Percentiles rank a stretch among this genome's conserved stretches.
These are phyloP conservation scores for Hofmannophila pseudospretella DNA, from an alignment of 2,888 invertebrate genomes.

Conservation along the genomic window DNA sequence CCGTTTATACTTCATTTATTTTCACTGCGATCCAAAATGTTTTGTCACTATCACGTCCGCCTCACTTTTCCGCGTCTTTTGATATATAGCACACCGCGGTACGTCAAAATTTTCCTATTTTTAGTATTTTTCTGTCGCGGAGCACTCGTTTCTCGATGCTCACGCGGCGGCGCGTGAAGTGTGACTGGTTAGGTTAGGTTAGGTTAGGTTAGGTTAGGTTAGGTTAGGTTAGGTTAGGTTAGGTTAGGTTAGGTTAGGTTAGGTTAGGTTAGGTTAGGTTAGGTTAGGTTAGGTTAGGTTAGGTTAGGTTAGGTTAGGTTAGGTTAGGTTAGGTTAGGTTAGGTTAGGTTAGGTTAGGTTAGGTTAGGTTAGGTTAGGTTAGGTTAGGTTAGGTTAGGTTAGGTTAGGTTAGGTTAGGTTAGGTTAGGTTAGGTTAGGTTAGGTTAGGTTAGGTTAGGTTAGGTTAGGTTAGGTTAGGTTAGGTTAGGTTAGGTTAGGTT, in stretches of 20 bases:
- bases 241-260: constrained; percentile 18
- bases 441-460: constrained; percentile 19
- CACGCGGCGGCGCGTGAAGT: no score
- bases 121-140: no score
- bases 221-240: constrained; percentile 18
- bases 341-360: constrained; percentile 16
- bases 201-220: constrained; percentile 17
- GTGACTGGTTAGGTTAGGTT: constrained; percentile 17
- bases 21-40: no score
- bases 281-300: constrained; percentile 17
- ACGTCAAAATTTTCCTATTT: no score
- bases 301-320: constrained; percentile 17
- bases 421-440: constrained; percentile 18
- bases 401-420: constrained; percentile 20
- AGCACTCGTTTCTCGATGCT: no score
- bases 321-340: constrained; percentile 19
- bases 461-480: constrained; percentile 21
- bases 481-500: constrained; percentile 17
- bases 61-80: no score
- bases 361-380: constrained; percentile 7
- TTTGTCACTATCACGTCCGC: no score
- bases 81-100: no score
- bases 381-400: constrained; percentile 12
- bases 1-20: no score
- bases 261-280: constrained; percentile 17